A percentile compares a stretch with the other conserved stretches of the same genome.
Conservation (phyloP, 2,888 invertebrate species). For the Caenorhabditis afra region DNA sequence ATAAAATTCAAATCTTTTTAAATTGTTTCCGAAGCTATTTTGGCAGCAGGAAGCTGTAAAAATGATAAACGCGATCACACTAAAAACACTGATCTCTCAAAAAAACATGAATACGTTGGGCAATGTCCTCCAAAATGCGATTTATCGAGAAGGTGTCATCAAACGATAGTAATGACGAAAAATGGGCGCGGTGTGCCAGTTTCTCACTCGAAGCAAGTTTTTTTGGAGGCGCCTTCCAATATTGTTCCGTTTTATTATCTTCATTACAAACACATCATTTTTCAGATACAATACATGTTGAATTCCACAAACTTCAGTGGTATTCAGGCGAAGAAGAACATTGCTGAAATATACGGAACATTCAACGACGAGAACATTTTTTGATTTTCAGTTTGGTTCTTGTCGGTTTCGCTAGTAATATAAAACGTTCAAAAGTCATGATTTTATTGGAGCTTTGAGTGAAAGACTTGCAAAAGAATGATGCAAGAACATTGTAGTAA, state of each 20-base stretch:
- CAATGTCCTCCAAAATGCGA: constrained; percentile 14
- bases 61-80: too few species aligned
- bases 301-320: constrained; percentile 50
- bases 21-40: not conserved
- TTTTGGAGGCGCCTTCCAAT: not conserved
- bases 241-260: not conserved
- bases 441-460: constrained; percentile 40
- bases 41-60: too few species aligned
- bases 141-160: constrained; percentile 19
- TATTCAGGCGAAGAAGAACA: constrained; percentile 11
- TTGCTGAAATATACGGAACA: constrained; percentile 43
- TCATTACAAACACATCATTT: not conserved
- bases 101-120: constrained; percentile 17
- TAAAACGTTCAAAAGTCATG: constrained; percentile 25
- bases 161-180: not conserved
- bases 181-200: not conserved
- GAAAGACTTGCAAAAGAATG: constrained; percentile 49
- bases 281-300: constrained; percentile 52
- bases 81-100: too few species aligned
- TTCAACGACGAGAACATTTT: constrained; percentile 41
- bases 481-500: constrained; percentile 18
- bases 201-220: not conserved
- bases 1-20: too few species aligned
- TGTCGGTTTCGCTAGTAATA: not conserved
- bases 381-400: too few species aligned